A percentile compares a stretch with the other conserved stretches of the same genome.
These are phyloP conservation scores for Littorina saxatilis DNA, from an alignment of 1,140 invertebrate species.

Conservation along the genomic window DNA sequence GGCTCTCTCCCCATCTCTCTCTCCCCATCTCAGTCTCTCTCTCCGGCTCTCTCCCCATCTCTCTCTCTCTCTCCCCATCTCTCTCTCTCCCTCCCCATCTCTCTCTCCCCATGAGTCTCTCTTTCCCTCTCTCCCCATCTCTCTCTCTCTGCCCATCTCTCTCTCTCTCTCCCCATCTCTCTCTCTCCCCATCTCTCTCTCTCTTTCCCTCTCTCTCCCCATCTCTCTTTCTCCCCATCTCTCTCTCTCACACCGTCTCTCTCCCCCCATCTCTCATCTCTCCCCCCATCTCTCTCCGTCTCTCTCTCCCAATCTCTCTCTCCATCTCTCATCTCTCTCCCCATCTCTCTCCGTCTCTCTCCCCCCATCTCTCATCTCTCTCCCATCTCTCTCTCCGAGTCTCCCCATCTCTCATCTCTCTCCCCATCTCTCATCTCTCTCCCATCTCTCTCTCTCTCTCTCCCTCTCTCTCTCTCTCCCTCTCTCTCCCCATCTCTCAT, in stretches of 20 bases:
- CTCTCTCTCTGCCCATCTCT: too few species aligned
- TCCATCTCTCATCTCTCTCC: not conserved
- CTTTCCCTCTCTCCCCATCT: too few species aligned
- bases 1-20: too few species aligned
- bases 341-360: not conserved
- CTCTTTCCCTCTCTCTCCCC: not conserved
- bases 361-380: not conserved
- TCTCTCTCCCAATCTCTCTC: too few species aligned
- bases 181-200: conserved; percentile 17
- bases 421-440: not conserved
- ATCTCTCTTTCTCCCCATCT: too few species aligned
- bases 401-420: not conserved
- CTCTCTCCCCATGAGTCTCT: too few species aligned
- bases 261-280: too few species aligned
- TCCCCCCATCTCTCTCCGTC: too few species aligned
- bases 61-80: conserved; percentile 8
- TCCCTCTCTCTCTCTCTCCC: not conserved
- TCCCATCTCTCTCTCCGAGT: not conserved
- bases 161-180: not conserved
- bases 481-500: not conserved
- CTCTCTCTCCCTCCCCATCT: conserved; percentile 1
- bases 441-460: not conserved
- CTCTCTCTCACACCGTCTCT: too few species aligned
- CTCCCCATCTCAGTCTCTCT: not conserved
- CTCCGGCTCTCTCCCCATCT: too few species aligned